phyloP scores from a whole-genome alignment of 2,797 vertebrate genomes.

The Sebastes elongatus region DNA sequence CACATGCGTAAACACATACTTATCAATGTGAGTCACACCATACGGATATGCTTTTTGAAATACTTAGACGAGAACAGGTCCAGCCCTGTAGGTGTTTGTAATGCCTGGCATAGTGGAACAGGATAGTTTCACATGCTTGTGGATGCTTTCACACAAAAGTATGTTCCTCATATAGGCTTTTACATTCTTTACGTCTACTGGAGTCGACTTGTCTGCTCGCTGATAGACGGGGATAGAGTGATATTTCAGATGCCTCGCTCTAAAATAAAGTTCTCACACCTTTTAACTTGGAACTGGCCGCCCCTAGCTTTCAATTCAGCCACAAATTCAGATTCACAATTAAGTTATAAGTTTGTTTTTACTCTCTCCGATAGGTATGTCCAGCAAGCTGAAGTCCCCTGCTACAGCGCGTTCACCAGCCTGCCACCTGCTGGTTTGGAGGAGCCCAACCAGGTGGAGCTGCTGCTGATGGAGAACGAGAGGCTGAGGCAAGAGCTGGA shows the following conservation, averaged over 20 bases:
- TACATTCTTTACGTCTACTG: constrained; percentile 33
- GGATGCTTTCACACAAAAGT: constrained; percentile 39
- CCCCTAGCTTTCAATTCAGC: not conserved
- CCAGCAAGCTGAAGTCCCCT: constrained; percentile 72
- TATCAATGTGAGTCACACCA: constrained; percentile 56
- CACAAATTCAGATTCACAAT: not conserved
- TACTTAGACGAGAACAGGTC: constrained; percentile 49
- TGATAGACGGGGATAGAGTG: constrained; percentile 19
- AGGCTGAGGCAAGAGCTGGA: constrained; percentile 90
- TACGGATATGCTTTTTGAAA: constrained; percentile 45
- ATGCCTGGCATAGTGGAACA: constrained; percentile 58
- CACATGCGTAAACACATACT: constrained; percentile 72
- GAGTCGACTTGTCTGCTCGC: constrained; percentile 43
- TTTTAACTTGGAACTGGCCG: not conserved
- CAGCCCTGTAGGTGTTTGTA: constrained; percentile 59
- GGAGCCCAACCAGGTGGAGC: constrained; percentile 86
- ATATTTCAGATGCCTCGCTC: constrained; percentile 23
- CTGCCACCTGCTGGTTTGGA: constrained; percentile 84
- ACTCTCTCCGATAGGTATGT: constrained; percentile 75
- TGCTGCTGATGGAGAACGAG: constrained; percentile 91
- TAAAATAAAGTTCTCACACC: constrained; percentile 19
- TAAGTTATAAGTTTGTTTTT: not conserved
- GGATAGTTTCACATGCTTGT: constrained; percentile 45
- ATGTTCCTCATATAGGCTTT: constrained; percentile 48
- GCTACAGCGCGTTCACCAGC: constrained; percentile 75